These are phyloP conservation scores for Geotrypetes seraphini DNA, from an alignment of 2,797 vertebrate genomes.

Conservation along the genomic window DNA sequence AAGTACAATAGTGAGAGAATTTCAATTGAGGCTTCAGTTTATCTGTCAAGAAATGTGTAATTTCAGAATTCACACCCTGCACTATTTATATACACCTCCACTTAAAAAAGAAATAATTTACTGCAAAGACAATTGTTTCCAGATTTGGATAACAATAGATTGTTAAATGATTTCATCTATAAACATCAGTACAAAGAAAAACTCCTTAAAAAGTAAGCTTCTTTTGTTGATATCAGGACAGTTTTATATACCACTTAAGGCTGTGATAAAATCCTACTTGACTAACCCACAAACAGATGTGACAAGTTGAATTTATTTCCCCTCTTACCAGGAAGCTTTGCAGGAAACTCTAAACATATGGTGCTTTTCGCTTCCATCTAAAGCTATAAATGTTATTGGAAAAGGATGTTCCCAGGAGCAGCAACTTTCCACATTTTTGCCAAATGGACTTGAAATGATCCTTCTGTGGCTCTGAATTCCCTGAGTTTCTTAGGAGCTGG, in stretches of 20 bases:
- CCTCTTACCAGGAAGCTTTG: conserved; percentile 77
- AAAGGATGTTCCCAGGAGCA: conserved; percentile 70
- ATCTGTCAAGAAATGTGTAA: no score
- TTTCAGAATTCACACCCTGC: no score
- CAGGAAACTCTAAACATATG: conserved; percentile 80
- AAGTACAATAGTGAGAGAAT: no score
- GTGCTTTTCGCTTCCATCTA: conserved; percentile 66
- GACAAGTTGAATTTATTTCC: conserved; percentile 89
- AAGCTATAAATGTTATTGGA: conserved; percentile 72
- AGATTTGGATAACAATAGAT: not conserved
- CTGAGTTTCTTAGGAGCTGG: conserved; percentile 60
- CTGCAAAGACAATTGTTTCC: no score
- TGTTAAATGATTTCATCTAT: not conserved
- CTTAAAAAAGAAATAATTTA: no score
- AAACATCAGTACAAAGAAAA: conserved; percentile 48
- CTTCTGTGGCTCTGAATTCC: conserved; percentile 64
- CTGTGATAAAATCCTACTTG: conserved; percentile 82
- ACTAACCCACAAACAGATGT: conserved; percentile 78
- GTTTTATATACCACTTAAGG: conserved; percentile 85
- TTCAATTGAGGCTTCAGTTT: no score
- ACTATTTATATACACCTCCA: no score
- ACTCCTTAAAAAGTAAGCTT: conserved; percentile 53
- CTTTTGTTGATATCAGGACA: conserved; percentile 68
- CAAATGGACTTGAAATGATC: conserved; percentile 71
- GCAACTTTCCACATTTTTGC: conserved; percentile 62